These are phyloP conservation scores for Callimorpha dominula DNA, from an alignment of 2,888 invertebrate genomes.

Conservation along the genomic window DNA sequence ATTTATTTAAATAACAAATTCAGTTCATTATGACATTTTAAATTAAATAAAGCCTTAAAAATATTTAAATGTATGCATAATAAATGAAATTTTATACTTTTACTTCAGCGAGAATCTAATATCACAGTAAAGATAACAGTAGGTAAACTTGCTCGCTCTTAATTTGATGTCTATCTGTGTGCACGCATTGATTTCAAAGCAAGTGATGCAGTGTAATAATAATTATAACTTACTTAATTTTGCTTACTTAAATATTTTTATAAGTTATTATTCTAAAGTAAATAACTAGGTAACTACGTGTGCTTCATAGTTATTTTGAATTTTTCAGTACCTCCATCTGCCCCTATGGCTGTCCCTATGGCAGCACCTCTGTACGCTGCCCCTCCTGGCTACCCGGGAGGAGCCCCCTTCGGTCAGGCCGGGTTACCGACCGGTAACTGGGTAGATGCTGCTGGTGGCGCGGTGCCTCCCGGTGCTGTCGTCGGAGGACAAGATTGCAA, in stretches of 20 bases:
- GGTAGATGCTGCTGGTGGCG: slow-evolving; percentile 88
- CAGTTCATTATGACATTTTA: neutral
- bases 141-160: neutral
- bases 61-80: neutral
- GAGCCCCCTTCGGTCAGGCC: slow-evolving; percentile 37
- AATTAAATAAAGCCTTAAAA: neutral
- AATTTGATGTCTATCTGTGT: neutral
- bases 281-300: neutral
- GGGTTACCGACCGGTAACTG: slow-evolving; percentile 68
- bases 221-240: neutral
- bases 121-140: neutral
- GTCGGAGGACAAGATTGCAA: slow-evolving; percentile 87
- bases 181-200: neutral
- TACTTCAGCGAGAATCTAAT: neutral
- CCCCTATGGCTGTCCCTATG: slow-evolving; percentile 69
- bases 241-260: neutral
- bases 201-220: neutral
- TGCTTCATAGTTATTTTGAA: neutral
- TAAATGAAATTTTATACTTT: neutral
- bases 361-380: slow-evolving; percentile 71
- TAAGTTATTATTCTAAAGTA: neutral
- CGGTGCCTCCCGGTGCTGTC: slow-evolving; percentile 91
- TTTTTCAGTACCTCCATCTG: slow-evolving; percentile 65
- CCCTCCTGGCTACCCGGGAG: slow-evolving; percentile 70
- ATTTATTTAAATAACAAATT: neutral